Evolutionary conservation across 64 coral and sea anemone species (phyloP), one percentile per base, ranked within the genome.

Genomic region (Montipora efflorescens): DNA sequence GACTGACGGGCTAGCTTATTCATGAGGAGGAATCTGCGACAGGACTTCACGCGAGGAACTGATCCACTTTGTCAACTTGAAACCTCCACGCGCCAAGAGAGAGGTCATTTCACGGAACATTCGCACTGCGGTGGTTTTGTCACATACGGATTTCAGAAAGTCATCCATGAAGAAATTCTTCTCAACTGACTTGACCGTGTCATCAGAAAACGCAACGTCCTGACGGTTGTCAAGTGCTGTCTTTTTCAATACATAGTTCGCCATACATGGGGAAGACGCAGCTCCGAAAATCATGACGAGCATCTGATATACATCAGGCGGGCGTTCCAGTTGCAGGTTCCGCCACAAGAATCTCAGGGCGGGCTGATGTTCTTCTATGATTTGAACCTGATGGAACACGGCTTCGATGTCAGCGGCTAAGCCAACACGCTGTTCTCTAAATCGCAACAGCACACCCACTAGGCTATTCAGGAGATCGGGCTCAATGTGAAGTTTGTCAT

Each of bases 161-260:
- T 90, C 88, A 74, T 88, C 88, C 93, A 95, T 85, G 84, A 84
- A 95, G 49, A 95, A 86, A 47, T 90, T 95, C 23, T 36, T 66
- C n/a, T 87, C 22, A 14, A 87, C 80, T 48, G 88, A 59, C 21
- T 95, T 48, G 57, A 90, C 79, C 53, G 93, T 90, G 36, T 76
- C 88, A 23, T 0, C 19, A 6, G 88, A 95, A 77, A 95, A 95
- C n/a, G 48, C 8, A 5, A 74, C 52, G 87, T 85, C 87, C 28
- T 79, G 12, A 28, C 80, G 20, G 50, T 90, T 84, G 53, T 95
- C 93, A 95, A 67, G 68, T 71, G 73, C 93, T 67, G 88, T 90
- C 87, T 89, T 89, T 48, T 78, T 64, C 55, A 94, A 53, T 21
- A 94, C 52, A 71, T 69, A 95, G 52, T 95, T 95, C 14, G 71